These are phyloP conservation scores for Bovichtus diacanthus DNA, from an alignment of 2,797 vertebrate genomes.

Conservation along the genomic window DNA sequence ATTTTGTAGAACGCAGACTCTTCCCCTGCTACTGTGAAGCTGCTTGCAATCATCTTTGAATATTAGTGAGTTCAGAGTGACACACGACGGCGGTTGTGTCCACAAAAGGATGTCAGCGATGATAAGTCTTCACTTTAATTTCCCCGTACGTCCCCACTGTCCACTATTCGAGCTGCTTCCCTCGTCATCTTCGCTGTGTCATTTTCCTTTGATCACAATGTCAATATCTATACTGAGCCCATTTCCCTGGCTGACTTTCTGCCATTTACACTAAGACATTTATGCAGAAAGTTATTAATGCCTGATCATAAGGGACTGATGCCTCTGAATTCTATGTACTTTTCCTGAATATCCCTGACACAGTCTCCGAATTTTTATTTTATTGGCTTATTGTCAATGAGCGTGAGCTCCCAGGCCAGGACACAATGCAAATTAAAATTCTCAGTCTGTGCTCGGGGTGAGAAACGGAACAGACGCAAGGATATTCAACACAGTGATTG, in stretches of 20 bases:
- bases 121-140: conserved; percentile 56
- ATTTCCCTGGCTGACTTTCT: conserved; percentile 56
- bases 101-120: conserved; percentile 43
- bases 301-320: conserved; percentile 51
- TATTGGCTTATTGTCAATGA: conserved; percentile 63
- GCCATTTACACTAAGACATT: conserved; percentile 72
- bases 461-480: conserved; percentile 68
- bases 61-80: conserved; percentile 32
- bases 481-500: conserved; percentile 73
- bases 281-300: conserved; percentile 69
- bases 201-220: conserved; percentile 71
- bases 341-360: conserved; percentile 49
- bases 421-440: conserved; percentile 73
- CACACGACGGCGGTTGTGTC: conserved; percentile 32
- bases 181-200: conserved; percentile 60
- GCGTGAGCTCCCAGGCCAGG: conserved; percentile 36
- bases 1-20: conserved; percentile 9
- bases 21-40: neutral
- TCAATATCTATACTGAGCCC: conserved; percentile 68
- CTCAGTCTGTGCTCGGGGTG: conserved; percentile 53
- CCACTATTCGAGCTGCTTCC: conserved; percentile 24
- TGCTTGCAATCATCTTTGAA: conserved; percentile 17
- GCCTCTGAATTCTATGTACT: conserved; percentile 53
- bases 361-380: conserved; percentile 55
- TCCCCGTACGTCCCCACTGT: conserved; percentile 28